Conservation (phyloP, 2,888 invertebrate genomes). For the Megaustenia siamemsis region DNA sequence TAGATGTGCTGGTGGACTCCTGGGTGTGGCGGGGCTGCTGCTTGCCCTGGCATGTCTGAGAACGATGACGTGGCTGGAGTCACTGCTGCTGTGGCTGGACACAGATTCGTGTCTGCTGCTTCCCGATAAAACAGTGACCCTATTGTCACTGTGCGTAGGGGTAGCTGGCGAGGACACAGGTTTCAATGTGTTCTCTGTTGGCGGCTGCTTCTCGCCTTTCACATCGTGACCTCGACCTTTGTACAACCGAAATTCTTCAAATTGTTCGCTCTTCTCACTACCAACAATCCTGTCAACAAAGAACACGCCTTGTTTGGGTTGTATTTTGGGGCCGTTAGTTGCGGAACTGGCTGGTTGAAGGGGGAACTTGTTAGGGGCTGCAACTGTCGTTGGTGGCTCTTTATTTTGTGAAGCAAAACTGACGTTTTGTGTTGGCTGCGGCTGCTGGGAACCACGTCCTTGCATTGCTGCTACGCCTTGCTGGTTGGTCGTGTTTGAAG, state of each 20-base stretch:
- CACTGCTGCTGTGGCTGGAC: background rate
- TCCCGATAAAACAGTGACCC: no score
- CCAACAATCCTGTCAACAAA: background rate
- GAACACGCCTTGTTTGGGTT: no score
- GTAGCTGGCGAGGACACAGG: background rate
- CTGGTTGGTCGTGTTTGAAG: background rate
- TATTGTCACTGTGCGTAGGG: background rate
- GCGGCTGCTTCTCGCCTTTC: background rate
- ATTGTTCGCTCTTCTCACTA: background rate
- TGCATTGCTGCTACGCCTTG: background rate
- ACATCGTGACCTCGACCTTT: background rate
- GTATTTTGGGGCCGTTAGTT: background rate
- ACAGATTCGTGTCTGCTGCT: background rate
- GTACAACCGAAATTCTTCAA: background rate
- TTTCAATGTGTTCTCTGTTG: background rate
- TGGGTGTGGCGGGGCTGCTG: background rate
- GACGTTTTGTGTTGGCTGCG: background rate
- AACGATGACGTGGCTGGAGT: background rate
- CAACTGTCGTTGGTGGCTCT: background rate
- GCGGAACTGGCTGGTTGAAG: background rate
- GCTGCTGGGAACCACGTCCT: background rate
- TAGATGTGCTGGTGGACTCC: background rate
- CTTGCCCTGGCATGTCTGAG: background rate
- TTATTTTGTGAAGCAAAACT: background rate
- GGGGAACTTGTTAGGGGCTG: background rate